Percentiles rank a stretch among this genome's conserved stretches.
Evolutionary conservation across 1,140 invertebrate species (phyloP).

Genomic region (Bilobella aurantiaca): DNA sequence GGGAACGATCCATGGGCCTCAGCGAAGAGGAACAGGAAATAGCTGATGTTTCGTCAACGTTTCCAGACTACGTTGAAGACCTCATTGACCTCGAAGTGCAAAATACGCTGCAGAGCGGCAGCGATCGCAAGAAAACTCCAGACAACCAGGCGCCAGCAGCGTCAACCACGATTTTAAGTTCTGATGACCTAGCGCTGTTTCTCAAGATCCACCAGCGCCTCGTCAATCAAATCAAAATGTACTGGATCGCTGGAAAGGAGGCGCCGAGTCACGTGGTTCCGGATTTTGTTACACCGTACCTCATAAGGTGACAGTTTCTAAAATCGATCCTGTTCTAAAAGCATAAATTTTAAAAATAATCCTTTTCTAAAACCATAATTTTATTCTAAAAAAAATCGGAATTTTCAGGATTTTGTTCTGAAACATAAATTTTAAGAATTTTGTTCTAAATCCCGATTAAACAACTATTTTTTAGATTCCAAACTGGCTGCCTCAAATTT

Average conservation of each 20-base stretch:
- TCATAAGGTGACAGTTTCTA: too few relatives aligned
- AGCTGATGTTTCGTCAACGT: slow-evolving; percentile 59
- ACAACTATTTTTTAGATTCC: slow-evolving; percentile 39
- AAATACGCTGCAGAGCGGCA: slow-evolving; percentile 51
- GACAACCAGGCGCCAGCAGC: neutral
- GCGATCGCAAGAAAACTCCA: slow-evolving; percentile 6
- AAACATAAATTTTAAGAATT: slow-evolving; percentile 9
- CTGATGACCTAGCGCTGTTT: slow-evolving; percentile 21
- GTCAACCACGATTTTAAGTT: slow-evolving; percentile 6
- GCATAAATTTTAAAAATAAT: too few relatives aligned
- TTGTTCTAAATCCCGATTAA: neutral
- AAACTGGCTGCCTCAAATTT: slow-evolving; percentile 46
- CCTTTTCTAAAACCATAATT: too few relatives aligned
- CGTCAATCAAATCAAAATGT: slow-evolving; percentile 17
- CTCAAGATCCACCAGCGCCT: slow-evolving; percentile 11
- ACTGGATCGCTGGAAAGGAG: slow-evolving; percentile 10
- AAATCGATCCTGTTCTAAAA: too few relatives aligned
- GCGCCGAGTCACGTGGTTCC: neutral
- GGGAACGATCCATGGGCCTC: slow-evolving; percentile 45
- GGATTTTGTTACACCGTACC: slow-evolving; percentile 31
- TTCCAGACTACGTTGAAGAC: slow-evolving; percentile 60
- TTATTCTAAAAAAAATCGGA: too few relatives aligned
- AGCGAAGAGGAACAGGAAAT: slow-evolving; percentile 62
- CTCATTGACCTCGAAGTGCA: slow-evolving; percentile 41
- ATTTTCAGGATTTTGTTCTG: too few relatives aligned